Percentiles rank a stretch among this genome's conserved stretches.
Evolutionary conservation across 2,113 vertebrate genomes (phyloP).

Genomic region (Tyto alba): DNA sequence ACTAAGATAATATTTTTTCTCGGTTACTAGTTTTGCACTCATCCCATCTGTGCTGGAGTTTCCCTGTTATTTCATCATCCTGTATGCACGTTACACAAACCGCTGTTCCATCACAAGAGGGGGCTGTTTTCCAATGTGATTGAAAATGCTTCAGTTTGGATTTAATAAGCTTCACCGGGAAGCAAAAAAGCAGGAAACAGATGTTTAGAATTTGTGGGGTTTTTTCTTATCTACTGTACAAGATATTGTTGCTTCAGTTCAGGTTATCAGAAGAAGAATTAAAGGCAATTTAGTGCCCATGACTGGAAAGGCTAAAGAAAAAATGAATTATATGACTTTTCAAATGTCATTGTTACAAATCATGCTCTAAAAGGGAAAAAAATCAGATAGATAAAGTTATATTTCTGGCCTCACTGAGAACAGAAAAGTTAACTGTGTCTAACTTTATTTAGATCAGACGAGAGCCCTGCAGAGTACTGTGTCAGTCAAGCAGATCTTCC

Average conservation of each 20-base stretch:
- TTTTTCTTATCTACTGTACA: neutral
- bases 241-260: neutral
- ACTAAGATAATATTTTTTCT: neutral
- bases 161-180: neutral
- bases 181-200: neutral
- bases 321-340: neutral
- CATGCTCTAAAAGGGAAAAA: neutral
- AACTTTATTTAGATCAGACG: neutral
- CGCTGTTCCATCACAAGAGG: constrained; percentile 65
- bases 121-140: constrained; percentile 62
- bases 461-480: neutral
- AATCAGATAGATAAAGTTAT: neutral
- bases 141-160: neutral
- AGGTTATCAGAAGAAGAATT: neutral
- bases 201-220: neutral
- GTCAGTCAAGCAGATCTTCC: neutral
- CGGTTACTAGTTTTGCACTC: neutral
- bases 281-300: neutral
- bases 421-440: neutral
- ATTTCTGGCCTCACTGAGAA: neutral
- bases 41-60: neutral
- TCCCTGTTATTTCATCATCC: neutral
- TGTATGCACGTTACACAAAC: neutral
- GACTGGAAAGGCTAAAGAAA: neutral
- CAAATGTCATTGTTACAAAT: neutral